A percentile compares a stretch with the other conserved stretches of the same genome.
phyloP scores from a whole-genome alignment of 2,797 vertebrate genomes.

The Pseudotriccus pelzelni region DNA sequence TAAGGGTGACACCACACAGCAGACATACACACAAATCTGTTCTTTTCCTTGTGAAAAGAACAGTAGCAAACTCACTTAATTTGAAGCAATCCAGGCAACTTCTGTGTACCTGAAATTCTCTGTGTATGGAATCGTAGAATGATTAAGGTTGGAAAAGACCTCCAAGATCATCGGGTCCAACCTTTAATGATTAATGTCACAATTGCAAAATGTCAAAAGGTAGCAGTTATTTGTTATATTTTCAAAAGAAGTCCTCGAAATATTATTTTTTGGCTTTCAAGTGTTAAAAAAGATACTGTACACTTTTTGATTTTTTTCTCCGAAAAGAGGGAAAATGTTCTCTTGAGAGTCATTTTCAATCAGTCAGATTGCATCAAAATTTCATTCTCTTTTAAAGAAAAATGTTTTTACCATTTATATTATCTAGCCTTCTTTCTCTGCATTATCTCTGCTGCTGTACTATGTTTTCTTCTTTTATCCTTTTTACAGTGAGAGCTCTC shows the following conservation, averaged over 20 bases:
- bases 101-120: neutral
- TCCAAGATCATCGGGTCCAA: fast-evolving
- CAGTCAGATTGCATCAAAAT: neutral
- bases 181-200: neutral
- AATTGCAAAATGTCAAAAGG: neutral
- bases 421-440: neutral
- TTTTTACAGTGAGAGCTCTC: neutral
- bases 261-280: neutral
- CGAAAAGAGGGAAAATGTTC: neutral
- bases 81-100: neutral
- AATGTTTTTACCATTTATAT: neutral
- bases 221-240: neutral
- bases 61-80: neutral
- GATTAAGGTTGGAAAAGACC: neutral
- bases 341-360: neutral
- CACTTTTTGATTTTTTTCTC: neutral
- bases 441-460: neutral
- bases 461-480: neutral
- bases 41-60: neutral
- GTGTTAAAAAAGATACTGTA: neutral
- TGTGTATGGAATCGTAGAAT: neutral
- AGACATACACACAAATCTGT: fast-evolving
- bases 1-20: fast-evolving
- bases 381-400: neutral
- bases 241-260: neutral